phyloP scores from a whole-genome alignment of 2,797 vertebrate genomes.

The Hipposideros larvatus region DNA sequence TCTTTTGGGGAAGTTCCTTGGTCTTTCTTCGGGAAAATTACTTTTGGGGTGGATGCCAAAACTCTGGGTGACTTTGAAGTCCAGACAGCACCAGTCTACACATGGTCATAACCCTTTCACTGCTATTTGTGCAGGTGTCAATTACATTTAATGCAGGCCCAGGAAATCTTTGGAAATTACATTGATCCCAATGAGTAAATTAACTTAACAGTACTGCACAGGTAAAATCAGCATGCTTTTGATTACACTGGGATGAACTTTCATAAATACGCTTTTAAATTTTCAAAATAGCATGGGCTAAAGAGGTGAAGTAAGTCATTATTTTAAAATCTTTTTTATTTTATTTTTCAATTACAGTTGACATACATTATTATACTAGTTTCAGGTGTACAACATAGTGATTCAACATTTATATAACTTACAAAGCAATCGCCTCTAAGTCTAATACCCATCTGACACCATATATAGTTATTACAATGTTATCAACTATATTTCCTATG shows the following conservation, averaged over 20 bases:
- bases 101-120: not conserved
- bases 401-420: not conserved
- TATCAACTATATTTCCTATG: not conserved
- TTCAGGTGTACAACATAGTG: not conserved
- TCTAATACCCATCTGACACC: not conserved
- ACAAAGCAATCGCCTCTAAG: not conserved
- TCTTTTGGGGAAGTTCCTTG: conserved; percentile 54
- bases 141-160: not conserved
- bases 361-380: not conserved
- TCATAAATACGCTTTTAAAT: not conserved
- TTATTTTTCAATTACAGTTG: not conserved
- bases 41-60: conserved; percentile 74
- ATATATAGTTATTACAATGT: not conserved
- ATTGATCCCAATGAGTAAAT: not conserved
- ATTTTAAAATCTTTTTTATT: not conserved
- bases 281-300: not conserved
- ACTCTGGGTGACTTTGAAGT: conserved; percentile 73
- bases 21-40: conserved; percentile 76
- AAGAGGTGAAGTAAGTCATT: not conserved
- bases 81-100: conserved; percentile 64
- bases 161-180: conserved; percentile 31
- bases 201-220: not conserved
- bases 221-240: conserved; percentile 21
- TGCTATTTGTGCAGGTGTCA: not conserved
- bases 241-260: not conserved